Conservation (phyloP, 2,797 vertebrate species). For the Silurus lanzhouensis region DNA sequence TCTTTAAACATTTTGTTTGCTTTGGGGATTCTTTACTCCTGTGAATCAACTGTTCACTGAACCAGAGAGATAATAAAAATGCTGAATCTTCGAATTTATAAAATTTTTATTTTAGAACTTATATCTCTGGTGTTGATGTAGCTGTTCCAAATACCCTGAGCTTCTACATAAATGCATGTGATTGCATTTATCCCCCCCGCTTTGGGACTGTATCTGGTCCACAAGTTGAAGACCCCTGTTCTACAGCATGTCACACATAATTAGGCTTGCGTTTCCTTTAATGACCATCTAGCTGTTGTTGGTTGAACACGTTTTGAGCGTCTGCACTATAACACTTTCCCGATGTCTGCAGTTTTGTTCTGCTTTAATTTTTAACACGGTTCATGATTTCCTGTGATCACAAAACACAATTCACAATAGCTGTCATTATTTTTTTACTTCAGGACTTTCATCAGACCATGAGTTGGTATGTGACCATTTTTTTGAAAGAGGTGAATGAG, state of each 20-base stretch:
- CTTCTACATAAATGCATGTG: not conserved
- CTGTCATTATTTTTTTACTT: constrained; percentile 17
- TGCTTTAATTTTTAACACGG: not conserved
- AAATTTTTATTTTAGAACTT: not conserved
- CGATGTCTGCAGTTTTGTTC: not conserved
- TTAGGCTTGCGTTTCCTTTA: not conserved
- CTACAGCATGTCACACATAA: not conserved
- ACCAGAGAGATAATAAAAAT: not conserved
- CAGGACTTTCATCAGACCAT: constrained; percentile 5
- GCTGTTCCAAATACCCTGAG: too few relatives aligned
- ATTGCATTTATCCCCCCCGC: not conserved
- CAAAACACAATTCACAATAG: constrained; percentile 26
- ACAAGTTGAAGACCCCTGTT: constrained; percentile 13
- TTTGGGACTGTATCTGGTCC: not conserved
- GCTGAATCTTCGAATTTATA: not conserved
- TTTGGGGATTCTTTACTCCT: not conserved
- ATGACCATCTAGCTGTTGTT: not conserved
- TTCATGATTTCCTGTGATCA: constrained; percentile 5
- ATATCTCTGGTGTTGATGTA: not conserved
- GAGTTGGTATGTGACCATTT: constrained; percentile 29
- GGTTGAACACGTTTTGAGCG: not conserved
- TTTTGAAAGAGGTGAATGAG: constrained; percentile 19
- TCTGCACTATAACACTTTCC: not conserved
- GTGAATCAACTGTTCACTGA: not conserved
- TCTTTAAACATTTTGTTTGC: not conserved